Conservation (phyloP, 1,140 invertebrate species). For the Drosophila bocki region DNA sequence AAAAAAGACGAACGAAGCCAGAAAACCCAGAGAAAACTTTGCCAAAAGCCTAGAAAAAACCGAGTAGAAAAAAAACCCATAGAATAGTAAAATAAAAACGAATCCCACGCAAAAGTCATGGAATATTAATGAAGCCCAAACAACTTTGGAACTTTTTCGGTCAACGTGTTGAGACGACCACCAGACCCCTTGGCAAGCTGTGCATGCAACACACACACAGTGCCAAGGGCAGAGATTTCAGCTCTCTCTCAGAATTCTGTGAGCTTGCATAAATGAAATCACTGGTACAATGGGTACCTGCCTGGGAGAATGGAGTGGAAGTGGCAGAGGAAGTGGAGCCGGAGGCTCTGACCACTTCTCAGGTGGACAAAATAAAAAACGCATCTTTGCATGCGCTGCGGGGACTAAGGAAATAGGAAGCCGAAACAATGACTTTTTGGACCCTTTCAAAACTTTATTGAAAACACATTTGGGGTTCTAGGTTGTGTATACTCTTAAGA, state of each 20-base stretch:
- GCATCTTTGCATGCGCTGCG: slow-evolving; percentile 19
- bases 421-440: not conserved
- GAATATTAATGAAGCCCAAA: slow-evolving; percentile 66
- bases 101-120: slow-evolving; percentile 70
- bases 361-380: slow-evolving; percentile 9
- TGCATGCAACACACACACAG: slow-evolving; percentile 33
- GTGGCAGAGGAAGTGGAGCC: not conserved
- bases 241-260: slow-evolving; percentile 9
- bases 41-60: slow-evolving; percentile 20
- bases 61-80: slow-evolving; percentile 9
- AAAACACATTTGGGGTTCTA: not conserved
- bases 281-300: slow-evolving; percentile 21
- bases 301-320: slow-evolving; percentile 5
- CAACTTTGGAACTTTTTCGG: slow-evolving; percentile 28
- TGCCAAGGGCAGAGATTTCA: slow-evolving; percentile 20
- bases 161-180: slow-evolving; percentile 42
- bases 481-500: no score
- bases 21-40: slow-evolving; percentile 25
- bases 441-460: not conserved
- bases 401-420: slow-evolving; percentile 8
- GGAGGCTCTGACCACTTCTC: not conserved
- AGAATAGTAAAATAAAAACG: slow-evolving; percentile 34
- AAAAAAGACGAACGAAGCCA: slow-evolving; percentile 23
- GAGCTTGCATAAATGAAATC: slow-evolving; percentile 43
- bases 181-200: slow-evolving; percentile 29